Percentiles rank a stretch among this genome's conserved stretches.
These are phyloP conservation scores for Dolichotis patagonum DNA, from an alignment of 2,113 vertebrate genomes.

Conservation along the genomic window DNA sequence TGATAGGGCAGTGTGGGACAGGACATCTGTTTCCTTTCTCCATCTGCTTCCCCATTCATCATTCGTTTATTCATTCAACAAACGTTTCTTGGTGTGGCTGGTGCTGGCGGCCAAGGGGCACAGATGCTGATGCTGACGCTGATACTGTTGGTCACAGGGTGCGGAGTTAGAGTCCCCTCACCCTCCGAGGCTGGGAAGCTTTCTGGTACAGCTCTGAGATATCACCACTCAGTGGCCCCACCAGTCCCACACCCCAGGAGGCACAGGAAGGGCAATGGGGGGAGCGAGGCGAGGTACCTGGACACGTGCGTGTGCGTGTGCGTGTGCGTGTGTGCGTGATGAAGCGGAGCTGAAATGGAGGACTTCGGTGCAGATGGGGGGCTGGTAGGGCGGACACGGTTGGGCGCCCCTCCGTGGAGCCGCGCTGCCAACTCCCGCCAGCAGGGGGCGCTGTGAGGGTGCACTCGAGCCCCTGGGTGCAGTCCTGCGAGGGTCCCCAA, in stretches of 20 bases:
- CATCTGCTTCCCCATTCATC: background rate
- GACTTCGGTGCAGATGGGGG: background rate
- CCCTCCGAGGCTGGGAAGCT: background rate
- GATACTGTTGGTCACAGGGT: too few species aligned
- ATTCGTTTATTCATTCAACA: background rate
- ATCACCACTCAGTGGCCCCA: background rate
- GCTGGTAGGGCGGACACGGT: background rate
- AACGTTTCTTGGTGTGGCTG: background rate
- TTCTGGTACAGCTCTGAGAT: background rate
- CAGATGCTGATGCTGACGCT: background rate
- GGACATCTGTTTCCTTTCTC: background rate
- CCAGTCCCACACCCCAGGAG: too few species aligned
- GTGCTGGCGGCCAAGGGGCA: background rate
- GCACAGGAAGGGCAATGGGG: rapidly evolving
- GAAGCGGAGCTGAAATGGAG: background rate
- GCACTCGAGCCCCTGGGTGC: background rate
- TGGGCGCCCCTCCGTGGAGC: background rate
- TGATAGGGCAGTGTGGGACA: background rate
- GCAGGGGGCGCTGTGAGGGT: background rate
- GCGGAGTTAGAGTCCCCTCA: background rate
- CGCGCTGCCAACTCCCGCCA: background rate
- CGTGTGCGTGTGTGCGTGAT: too few species aligned
- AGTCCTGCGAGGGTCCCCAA: background rate
- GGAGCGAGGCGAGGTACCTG: background rate
- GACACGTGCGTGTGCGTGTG: background rate